Evolutionary conservation across 2,797 vertebrate genomes (phyloP), one percentile per base, ranked within the genome.

Genomic region (Taeniopygia guttata): DNA sequence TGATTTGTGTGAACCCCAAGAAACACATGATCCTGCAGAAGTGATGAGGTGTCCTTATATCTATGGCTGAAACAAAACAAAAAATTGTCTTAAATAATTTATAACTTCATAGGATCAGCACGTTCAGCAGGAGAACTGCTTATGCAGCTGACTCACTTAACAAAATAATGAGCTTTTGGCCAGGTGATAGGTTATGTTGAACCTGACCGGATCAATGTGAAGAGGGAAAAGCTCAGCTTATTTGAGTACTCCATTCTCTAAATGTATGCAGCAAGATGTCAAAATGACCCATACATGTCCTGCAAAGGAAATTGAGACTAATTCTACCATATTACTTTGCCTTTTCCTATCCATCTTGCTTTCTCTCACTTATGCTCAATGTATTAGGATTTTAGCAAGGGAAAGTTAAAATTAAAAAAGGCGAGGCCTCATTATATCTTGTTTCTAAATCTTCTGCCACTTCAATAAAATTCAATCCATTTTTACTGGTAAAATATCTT

Each of bases 401-500:
- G 83, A 66, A 83, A 68, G 8, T 14, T 29, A 16, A 70, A 29
- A 51, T 10, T 52, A 45, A 60, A 75, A 74, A 90, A 87, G 25
- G 15, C 59, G 43, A 83, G 75, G 68, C 15, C 23, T 78, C 43
- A 77, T 72, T 81, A 58, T 3, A 48, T 55, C 54, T 89, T 43
- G 5, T 75, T 91, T 80, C 72, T 36, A 85, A 90, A 74, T 72
- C 45, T 89, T 92, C 62, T 84, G 27, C 16, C 21, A 38, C 46
- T 84, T 85, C 42, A 75, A 29, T 51, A 78, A 80, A 68, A 91
- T 78, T 85, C 18, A 60, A 45, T 68, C 29, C 22, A 72, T 49
- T 94, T 94, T 76, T 54, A 82, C 30, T 46, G 21, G 19, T 32
- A 91, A 89, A 93, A 76, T 87, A 70, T 60, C 46, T 85, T 91